A percentile compares a stretch with the other conserved stretches of the same genome.
Conservation (phyloP, 2,888 invertebrate genomes). For the Hemicrepidius hirtus region DNA sequence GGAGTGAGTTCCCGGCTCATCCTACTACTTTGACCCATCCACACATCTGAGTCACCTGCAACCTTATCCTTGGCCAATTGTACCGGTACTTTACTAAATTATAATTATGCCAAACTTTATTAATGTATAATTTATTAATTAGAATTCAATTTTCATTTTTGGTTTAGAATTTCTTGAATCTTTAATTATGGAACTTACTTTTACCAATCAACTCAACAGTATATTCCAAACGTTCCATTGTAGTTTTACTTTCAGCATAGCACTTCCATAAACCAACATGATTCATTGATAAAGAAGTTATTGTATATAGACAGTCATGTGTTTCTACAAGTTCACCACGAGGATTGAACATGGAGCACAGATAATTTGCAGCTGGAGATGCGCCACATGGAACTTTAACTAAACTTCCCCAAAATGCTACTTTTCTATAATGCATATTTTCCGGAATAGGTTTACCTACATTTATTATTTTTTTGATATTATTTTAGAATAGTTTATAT, state of each 20-base stretch:
- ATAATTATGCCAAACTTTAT: too few species aligned
- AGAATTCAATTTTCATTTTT: too few species aligned
- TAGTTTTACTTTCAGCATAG: constrained; percentile 33
- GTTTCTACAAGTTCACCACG: constrained; percentile 39
- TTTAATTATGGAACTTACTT: too few species aligned
- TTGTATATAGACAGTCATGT: constrained; percentile 14
- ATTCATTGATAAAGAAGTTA: constrained; percentile 19
- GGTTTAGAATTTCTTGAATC: too few species aligned
- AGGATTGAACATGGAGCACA: constrained; percentile 52
- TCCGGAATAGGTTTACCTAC: background rate
- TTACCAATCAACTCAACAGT: constrained; percentile 42
- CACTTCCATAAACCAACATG: constrained; percentile 53
- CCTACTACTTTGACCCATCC: too few species aligned
- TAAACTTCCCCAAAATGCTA: background rate
- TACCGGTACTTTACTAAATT: too few species aligned
- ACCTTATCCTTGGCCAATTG: too few species aligned
- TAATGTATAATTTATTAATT: too few species aligned
- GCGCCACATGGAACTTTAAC: background rate
- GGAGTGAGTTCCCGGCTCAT: too few species aligned
- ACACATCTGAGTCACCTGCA: too few species aligned
- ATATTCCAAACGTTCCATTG: constrained; percentile 47
- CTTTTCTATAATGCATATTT: background rate
- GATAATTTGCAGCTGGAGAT: constrained; percentile 13
- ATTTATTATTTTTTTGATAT: background rate
- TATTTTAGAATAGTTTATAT: too few species aligned